A percentile compares a stretch with the other conserved stretches of the same genome.
Evolutionary conservation across 2,888 invertebrate genomes (phyloP).

Genomic region (Thymelicus sylvestris): DNA sequence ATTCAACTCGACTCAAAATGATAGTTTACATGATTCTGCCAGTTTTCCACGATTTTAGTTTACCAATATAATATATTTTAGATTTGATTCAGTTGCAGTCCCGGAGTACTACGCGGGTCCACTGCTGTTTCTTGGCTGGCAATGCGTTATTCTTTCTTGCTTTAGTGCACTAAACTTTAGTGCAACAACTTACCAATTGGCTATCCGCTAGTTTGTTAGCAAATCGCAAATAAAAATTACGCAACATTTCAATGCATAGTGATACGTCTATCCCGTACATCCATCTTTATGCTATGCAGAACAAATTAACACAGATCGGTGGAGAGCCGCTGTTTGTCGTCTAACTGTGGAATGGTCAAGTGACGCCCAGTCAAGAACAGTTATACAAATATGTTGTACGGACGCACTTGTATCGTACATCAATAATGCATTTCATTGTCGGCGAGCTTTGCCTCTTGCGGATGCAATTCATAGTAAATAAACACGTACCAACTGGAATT

Average conservation of each 20-base stretch:
- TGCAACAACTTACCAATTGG: background rate
- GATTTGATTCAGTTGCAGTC: no score
- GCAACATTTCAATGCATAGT: conserved; percentile 1
- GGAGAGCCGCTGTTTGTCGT: conserved; percentile 69
- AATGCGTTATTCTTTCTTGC: no score
- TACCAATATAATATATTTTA: no score
- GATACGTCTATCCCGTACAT: background rate
- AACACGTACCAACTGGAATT: background rate
- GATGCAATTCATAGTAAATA: conserved; percentile 60
- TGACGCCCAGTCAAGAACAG: conserved; percentile 73
- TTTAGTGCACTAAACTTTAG: no score
- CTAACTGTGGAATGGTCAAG: conserved; percentile 77
- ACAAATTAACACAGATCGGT: conserved; percentile 79
- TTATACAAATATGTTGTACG: conserved; percentile 78
- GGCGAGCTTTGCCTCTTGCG: conserved; percentile 65
- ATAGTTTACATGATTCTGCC: no score
- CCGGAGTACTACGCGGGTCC: no score
- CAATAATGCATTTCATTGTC: conserved; percentile 80
- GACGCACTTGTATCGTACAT: conserved; percentile 61
- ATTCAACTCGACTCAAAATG: no score
- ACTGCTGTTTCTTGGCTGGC: no score
- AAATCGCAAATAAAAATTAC: background rate
- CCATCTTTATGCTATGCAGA: conserved; percentile 60
- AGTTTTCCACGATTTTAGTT: no score
- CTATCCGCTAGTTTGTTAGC: background rate